Percentiles rank a stretch among this genome's conserved stretches.
These are phyloP conservation scores for Clarias laeviceps DNA, from an alignment of 2,797 vertebrate genomes.

Conservation along the genomic window DNA sequence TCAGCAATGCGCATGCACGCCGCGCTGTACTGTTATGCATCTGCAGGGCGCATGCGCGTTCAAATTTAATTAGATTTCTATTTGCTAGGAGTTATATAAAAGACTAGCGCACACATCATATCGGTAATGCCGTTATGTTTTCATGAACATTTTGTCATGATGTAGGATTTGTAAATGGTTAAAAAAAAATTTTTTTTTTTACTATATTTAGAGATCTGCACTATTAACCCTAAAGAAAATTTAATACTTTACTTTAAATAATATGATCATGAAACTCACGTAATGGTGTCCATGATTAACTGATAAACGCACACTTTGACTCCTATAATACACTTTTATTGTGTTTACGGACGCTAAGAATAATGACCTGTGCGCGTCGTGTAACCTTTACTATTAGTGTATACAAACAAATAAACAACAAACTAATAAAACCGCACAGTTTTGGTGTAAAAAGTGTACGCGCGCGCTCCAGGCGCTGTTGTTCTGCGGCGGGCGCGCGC, in stretches of 20 bases:
- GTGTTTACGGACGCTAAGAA: not conserved
- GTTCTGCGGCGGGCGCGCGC: conserved; percentile 66
- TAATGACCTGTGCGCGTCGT: not conserved
- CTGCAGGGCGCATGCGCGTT: not conserved
- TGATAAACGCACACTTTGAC: no score
- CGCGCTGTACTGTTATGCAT: not conserved
- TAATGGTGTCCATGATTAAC: no score
- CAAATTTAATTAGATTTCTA: not conserved
- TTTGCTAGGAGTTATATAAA: not conserved
- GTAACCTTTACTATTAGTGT: not conserved
- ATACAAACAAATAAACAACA: not conserved
- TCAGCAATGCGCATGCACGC: conserved; percentile 36
- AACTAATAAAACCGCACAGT: not conserved
- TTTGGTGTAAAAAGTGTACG: conserved; percentile 9
- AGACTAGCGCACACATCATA: conserved; percentile 55
- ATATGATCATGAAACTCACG: no score
- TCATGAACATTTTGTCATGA: not conserved
- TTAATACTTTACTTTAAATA: no score
- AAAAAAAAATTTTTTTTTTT: no score
- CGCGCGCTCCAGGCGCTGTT: conserved; percentile 46
- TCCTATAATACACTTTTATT: not conserved
- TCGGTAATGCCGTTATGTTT: conserved; percentile 58
- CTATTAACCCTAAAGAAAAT: no score
- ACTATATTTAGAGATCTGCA: no score
- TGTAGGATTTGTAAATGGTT: not conserved